Conservation (phyloP, 2,797 vertebrate genomes). For the Halcyon leucocephala region DNA sequence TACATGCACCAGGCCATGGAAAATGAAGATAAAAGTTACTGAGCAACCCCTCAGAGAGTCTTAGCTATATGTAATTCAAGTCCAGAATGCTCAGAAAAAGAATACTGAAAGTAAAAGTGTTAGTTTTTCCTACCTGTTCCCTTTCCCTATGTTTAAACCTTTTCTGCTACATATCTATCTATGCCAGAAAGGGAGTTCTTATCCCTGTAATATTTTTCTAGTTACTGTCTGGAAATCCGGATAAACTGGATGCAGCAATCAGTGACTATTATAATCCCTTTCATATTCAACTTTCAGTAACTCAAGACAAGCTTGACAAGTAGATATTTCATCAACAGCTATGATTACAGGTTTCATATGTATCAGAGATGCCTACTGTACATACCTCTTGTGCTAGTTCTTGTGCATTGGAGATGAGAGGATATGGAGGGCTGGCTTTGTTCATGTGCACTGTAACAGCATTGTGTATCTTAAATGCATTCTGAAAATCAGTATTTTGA, state of each 20-base stretch:
- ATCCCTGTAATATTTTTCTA: not conserved
- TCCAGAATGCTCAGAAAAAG: not conserved
- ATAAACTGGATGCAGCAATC: not conserved
- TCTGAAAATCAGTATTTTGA: conserved; percentile 95
- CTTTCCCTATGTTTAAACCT: not conserved
- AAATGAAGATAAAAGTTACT: not conserved
- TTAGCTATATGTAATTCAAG: not conserved
- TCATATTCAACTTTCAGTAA: conserved; percentile 6
- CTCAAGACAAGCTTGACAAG: conserved; percentile 39
- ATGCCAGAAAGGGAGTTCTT: not conserved
- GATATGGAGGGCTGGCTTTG: conserved; percentile 94
- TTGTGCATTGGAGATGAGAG: conserved; percentile 87
- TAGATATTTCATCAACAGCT: conserved; percentile 11
- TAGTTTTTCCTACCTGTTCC: not conserved
- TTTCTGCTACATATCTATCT: not conserved
- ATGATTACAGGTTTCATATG: conserved; percentile 12
- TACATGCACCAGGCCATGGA: not conserved
- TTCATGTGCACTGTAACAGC: conserved; percentile 93
- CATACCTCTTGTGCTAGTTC: conserved; percentile 92
- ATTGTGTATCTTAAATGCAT: conserved; percentile 95
- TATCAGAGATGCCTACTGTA: conserved; percentile 40
- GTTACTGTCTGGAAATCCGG: not conserved
- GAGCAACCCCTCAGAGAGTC: not conserved
- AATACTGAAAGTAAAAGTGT: not conserved
- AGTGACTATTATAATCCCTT: not conserved